Evolutionary conservation across 2,888 invertebrate genomes (phyloP).

Genomic region (Tetheella fluctuosa): DNA sequence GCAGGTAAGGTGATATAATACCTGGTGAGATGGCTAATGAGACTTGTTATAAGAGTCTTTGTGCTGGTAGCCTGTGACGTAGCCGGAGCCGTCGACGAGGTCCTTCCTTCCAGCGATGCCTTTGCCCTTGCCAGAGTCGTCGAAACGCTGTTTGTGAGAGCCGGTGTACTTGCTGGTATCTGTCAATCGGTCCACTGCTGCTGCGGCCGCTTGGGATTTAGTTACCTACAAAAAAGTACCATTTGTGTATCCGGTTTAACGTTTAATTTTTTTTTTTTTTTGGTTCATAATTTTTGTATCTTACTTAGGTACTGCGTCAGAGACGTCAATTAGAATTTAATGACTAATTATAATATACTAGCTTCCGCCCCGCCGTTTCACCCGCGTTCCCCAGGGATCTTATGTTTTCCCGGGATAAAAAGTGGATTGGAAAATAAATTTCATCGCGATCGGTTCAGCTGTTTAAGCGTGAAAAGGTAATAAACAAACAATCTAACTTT

Average conservation of each 20-base stretch:
- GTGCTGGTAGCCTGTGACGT: constrained; percentile 93
- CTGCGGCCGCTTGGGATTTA: constrained; percentile 78
- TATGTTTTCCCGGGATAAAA: too few relatives aligned
- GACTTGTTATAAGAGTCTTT: constrained; percentile 89
- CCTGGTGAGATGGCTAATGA: constrained; percentile 57
- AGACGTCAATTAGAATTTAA: too few relatives aligned
- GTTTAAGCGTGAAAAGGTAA: too few relatives aligned
- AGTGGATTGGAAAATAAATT: too few relatives aligned
- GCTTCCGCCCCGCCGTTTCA: too few relatives aligned
- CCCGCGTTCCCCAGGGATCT: too few relatives aligned
- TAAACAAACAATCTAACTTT: too few relatives aligned
- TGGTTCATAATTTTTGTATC: too few relatives aligned
- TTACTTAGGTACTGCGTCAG: too few relatives aligned
- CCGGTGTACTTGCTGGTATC: constrained; percentile 95
- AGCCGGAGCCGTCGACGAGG: constrained; percentile 88
- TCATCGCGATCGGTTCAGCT: too few relatives aligned
- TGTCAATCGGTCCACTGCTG: constrained; percentile 90
- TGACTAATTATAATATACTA: too few relatives aligned
- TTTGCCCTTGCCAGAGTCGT: constrained; percentile 92
- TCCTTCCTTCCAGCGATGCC: constrained; percentile 94
- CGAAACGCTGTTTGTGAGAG: constrained; percentile 93
- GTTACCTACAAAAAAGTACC: constrained; percentile 54
- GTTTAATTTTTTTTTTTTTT: too few relatives aligned
- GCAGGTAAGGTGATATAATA: not conserved
- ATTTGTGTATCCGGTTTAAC: not conserved